Percentiles rank a stretch among this genome's conserved stretches.
Evolutionary conservation across 2,113 vertebrate species (phyloP).

Genomic region (Apaloderma vittatum): DNA sequence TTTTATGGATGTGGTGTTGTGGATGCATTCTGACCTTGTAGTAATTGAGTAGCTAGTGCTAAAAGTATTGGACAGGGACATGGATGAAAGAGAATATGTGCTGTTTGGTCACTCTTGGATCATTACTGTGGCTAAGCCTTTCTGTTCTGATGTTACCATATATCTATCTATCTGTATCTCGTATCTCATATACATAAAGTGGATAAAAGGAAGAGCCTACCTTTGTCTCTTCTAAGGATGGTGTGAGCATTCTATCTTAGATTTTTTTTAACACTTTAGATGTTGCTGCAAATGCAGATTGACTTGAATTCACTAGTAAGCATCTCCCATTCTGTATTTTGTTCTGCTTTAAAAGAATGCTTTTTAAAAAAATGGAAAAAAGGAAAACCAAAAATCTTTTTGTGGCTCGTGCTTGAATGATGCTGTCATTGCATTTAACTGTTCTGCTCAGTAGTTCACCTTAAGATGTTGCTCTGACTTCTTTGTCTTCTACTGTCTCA

Average conservation of each 20-base stretch:
- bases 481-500: not conserved
- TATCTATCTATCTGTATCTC: accelerated
- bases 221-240: not conserved
- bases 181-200: not conserved
- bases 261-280: not conserved
- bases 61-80: not conserved
- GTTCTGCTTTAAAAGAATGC: not conserved
- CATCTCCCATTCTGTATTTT: not conserved
- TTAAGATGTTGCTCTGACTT: not conserved
- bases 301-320: not conserved
- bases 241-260: not conserved
- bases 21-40: not conserved
- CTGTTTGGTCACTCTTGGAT: not conserved
- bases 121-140: not conserved
- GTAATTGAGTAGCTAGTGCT: not conserved
- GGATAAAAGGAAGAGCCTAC: not conserved
- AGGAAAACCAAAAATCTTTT: not conserved
- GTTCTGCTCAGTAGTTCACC: not conserved
- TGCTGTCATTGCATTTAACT: not conserved
- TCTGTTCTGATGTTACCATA: not conserved
- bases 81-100: not conserved
- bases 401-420: not conserved
- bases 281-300: not conserved
- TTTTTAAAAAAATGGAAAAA: not conserved
- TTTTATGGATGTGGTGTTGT: not conserved